Percentiles rank a stretch among this genome's conserved stretches.
phyloP scores from a whole-genome alignment of 2,888 invertebrate species.

The Acanthoscelides obtectus region DNA sequence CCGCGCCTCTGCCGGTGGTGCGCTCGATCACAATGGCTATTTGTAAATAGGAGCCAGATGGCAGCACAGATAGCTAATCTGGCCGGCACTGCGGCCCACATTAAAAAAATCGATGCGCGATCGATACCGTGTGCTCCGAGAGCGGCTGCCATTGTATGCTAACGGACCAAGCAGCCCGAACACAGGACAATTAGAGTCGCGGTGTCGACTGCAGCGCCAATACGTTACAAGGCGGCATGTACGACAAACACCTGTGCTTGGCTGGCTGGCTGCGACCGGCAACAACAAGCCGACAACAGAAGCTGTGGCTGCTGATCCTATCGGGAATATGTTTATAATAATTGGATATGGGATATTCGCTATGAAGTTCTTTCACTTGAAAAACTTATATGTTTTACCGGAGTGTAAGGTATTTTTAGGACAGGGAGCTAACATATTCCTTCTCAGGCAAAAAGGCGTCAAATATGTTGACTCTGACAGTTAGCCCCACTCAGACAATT shows the following conservation, averaged over 20 bases:
- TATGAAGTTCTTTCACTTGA: not conserved
- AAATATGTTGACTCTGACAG: too few species aligned
- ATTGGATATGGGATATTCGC: not conserved
- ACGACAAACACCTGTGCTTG: not conserved
- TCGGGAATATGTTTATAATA: not conserved
- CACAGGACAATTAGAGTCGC: not conserved
- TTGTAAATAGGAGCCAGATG: constrained; percentile 45
- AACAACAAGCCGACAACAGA: not conserved
- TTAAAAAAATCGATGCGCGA: constrained; percentile 35
- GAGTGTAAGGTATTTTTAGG: too few species aligned
- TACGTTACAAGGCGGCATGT: not conserved
- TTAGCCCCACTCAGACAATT: too few species aligned
- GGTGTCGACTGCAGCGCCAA: not conserved
- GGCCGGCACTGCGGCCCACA: constrained; percentile 41
- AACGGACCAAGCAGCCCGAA: not conserved
- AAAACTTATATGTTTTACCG: not conserved
- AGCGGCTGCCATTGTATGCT: not conserved
- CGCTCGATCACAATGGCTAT: constrained; percentile 40
- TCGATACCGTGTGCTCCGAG: not conserved
- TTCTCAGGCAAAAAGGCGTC: too few species aligned
- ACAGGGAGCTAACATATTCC: too few species aligned
- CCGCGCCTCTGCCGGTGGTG: not conserved
- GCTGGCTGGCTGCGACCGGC: not conserved
- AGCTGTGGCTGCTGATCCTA: not conserved
- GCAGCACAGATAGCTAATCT: constrained; percentile 40